Percentiles rank a stretch among this genome's conserved stretches.
These are phyloP conservation scores for Lobophora halterata DNA, from an alignment of 2,888 invertebrate species.

Conservation along the genomic window DNA sequence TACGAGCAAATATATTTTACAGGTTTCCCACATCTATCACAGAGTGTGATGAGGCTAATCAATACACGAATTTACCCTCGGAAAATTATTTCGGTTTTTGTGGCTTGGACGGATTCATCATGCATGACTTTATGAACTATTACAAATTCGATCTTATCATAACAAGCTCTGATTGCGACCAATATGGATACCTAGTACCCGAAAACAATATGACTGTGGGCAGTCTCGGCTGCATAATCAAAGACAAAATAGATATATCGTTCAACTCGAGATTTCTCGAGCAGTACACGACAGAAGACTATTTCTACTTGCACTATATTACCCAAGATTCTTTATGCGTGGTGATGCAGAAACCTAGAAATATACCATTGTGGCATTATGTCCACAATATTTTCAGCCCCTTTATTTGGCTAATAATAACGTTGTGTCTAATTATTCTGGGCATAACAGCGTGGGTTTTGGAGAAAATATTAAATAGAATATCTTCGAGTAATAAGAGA, in stretches of 20 bases:
- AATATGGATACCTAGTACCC: constrained; percentile 37
- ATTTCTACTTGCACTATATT: constrained; percentile 41
- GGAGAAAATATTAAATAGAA: constrained; percentile 23
- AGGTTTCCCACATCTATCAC: constrained; percentile 51
- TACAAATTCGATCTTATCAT: constrained; percentile 42
- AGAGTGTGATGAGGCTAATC: constrained; percentile 37
- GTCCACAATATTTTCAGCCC: constrained; percentile 27
- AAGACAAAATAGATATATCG: constrained; percentile 46
- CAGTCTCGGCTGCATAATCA: constrained; percentile 42
- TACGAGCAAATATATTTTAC: constrained; percentile 43
- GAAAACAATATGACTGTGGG: constrained; percentile 34
- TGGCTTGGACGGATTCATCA: constrained; percentile 50
- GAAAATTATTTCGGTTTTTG: constrained; percentile 40
- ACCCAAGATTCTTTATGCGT: constrained; percentile 44
- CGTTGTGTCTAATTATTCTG: constrained; percentile 9
- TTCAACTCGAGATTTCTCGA: constrained; percentile 57
- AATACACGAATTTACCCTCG: constrained; percentile 34
- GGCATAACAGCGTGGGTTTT: constrained; percentile 40
- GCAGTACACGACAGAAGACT: constrained; percentile 33
- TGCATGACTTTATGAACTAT: constrained; percentile 44
- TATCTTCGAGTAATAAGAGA: constrained; percentile 13
- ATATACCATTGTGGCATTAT: constrained; percentile 48
- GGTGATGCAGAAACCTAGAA: constrained; percentile 35
- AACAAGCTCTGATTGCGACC: constrained; percentile 26
- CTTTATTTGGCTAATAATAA: constrained; percentile 27